Evolutionary conservation across 2,113 vertebrate genomes (phyloP), one percentile per base, ranked within the genome.

Genomic region (Mugil cephalus): DNA sequence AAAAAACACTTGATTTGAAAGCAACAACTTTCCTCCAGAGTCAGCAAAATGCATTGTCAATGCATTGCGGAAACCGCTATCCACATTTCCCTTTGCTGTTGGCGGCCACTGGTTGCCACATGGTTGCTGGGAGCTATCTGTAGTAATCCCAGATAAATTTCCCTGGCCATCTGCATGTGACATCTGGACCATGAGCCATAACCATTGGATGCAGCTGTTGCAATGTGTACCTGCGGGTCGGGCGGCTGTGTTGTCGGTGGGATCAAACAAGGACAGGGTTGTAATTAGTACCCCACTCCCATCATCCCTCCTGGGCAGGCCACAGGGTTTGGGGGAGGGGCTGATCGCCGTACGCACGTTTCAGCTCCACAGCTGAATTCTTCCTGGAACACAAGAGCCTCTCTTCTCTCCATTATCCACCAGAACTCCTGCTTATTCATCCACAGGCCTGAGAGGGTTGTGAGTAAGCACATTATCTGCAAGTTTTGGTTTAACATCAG

Each of bases 171-270:
- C 50, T 61, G 45, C 35, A 5, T 40, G 24, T 46, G 45, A 89
- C 89, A 91, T 78, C 87, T 91, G 87, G 64, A 80, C 73, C 52
- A 3, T 39, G 59, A 56, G 43, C 66, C n/a, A 40, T 74, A 80
- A 83, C 80, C 39, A 47, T 55, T 65, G 60, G 45, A 8, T 65
- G 56, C 89, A 90, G 88, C 80, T 89, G 87, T 77, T 85, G 24
- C 55, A 61, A 2, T 24, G 30, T 51, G 68, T 60, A 77, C 79
- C 79, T 73, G 59, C 36, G 42, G 73, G 56, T 45, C 67, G 21
- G 21, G 47, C 5, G n/a, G 30, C 46, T 35, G 2, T 46, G 47
- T 51, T 17, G 19, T 51, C 50, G 8, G 19, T 54, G 58, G 74
- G 86, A 87, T 88, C 87, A 86, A 82, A 85, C 78, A 5, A 51